phyloP scores from a whole-genome alignment of 2,797 vertebrate genomes.

The Sandelia bainsii region DNA sequence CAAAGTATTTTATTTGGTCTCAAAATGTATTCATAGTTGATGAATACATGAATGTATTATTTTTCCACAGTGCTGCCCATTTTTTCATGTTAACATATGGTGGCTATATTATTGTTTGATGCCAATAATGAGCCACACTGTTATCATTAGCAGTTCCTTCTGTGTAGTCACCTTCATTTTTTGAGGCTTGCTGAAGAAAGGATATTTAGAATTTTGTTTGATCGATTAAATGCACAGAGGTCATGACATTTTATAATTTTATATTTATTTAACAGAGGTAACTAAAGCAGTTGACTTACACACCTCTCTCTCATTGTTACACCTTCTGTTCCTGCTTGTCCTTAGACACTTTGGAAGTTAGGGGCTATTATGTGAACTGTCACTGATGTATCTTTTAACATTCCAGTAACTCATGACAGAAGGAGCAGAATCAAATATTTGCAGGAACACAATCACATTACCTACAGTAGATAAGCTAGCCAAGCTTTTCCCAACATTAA shows the following conservation, averaged over 20 bases:
- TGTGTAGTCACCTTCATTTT: background rate
- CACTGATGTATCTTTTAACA: slow-evolving; percentile 48
- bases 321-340: slow-evolving; percentile 38
- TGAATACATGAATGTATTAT: background rate
- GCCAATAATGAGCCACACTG: slow-evolving; percentile 35
- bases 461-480: slow-evolving; percentile 21
- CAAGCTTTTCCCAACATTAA: slow-evolving; percentile 26
- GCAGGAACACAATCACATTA: slow-evolving; percentile 24
- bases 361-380: slow-evolving; percentile 46
- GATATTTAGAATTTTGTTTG: slow-evolving; percentile 42
- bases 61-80: slow-evolving; percentile 37
- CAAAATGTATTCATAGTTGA: slow-evolving; percentile 63
- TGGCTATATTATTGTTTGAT: too few species aligned
- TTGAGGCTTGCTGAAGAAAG: slow-evolving; percentile 17
- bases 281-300: slow-evolving; percentile 52
- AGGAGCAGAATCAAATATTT: slow-evolving; percentile 24
- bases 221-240: slow-evolving; percentile 79
- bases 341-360: slow-evolving; percentile 56
- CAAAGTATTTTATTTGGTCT: slow-evolving; percentile 63
- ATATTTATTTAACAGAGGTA: slow-evolving; percentile 53
- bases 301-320: slow-evolving; percentile 34
- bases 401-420: background rate
- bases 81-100: slow-evolving; percentile 52
- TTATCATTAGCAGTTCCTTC: background rate
- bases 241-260: slow-evolving; percentile 72